Evolutionary conservation across 2,113 vertebrate species (phyloP), one percentile per base, ranked within the genome.

Genomic region (Mustela lutreola): DNA sequence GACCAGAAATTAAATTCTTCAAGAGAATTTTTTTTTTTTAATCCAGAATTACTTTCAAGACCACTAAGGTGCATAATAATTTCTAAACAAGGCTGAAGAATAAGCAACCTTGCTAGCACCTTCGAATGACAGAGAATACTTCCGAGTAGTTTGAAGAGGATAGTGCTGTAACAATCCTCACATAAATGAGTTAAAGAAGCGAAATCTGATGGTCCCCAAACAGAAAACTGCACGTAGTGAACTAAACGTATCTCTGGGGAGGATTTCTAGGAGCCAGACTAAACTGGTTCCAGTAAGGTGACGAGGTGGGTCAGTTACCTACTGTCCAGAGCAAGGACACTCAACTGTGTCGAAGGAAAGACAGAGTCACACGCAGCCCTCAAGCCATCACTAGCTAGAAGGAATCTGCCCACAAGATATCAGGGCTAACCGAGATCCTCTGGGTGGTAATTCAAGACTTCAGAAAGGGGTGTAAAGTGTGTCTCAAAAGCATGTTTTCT

Each of bases 1-100:
- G 26, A 79, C 53, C 50, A 91, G 50, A 93, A 97, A 91, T 79
- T 42, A 96, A 88, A 85, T n/a, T 21, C 18, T 73, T 78, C 36
- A 94, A 79, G 45, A 88, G 0, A 2, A 65, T 31, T 78, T 95
- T 92, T 48, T 48, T 36, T 91, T 70, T 12, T 2, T 12, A 85
- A 93, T 82, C 22, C 48, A 62, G 9, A 92, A 48, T 92, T 76
- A 84, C 22, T 84, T 88, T 93, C 62, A 81, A 90, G 36, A 73
- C 19, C 65, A 48, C 45, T 18, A 65, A 97, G 21, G 14, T 60
- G 22, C 6, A 93, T 24, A 71, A 28, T 9, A 70, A 93, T 39
- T 62, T 39, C 33, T 81, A 60, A 62, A 86, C 4, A 92, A 58
- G 50, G 11, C 45, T 67, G 8, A 5, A 89, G 24, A 42, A 79